Evolutionary conservation across 1,140 invertebrate genomes (phyloP), one percentile per base, ranked within the genome.

Genomic region (Bilobella aurantiaca): DNA sequence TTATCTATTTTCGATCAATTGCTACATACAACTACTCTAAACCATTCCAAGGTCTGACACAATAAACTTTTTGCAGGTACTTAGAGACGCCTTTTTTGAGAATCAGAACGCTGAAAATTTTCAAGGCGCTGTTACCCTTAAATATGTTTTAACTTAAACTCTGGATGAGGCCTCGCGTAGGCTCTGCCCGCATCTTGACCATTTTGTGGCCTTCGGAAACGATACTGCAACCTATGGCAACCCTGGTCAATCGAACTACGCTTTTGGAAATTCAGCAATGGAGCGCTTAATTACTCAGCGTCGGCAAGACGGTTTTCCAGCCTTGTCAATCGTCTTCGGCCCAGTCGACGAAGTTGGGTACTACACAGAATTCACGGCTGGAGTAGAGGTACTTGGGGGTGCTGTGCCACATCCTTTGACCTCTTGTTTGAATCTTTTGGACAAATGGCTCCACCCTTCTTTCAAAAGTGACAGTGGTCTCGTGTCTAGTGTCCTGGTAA

Each of bases 291-390:
- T 89, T 73, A 94, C 98, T 79, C 81, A 85, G 59, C 82, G 96
- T 65, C 86, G 87, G 75, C 80, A 81, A 18, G 85, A 85, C 74
- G 91, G 82, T 8, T 74, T 93, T 34, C 88, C 88, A 62, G 86
- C 84, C 73, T 74, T 95, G 23, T 91, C 94, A 28, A 91, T 98
- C 69, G 95, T 98, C 77, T 98, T 95, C 94, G 96, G 96, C 71
- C 93, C 93, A 46, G 91, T 98, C 74, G 71, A 93, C 68, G 95
- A 98, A 78, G 96, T 98, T 25, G 96, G 95, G 64, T 79, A 98
- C 27, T 84, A 97, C 61, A 75, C 91, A 66, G 91, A 96, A 67
- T 88, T 84, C 32, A 87, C 96, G 81, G 89, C 88, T 27, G 80
- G 78, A 60, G 90, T 96, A n/a, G 89, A 86, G 0, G 90, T 91